These are phyloP conservation scores for Phrynocephalus vlangalii DNA, from an alignment of 2,797 vertebrate genomes.

Conservation along the genomic window DNA sequence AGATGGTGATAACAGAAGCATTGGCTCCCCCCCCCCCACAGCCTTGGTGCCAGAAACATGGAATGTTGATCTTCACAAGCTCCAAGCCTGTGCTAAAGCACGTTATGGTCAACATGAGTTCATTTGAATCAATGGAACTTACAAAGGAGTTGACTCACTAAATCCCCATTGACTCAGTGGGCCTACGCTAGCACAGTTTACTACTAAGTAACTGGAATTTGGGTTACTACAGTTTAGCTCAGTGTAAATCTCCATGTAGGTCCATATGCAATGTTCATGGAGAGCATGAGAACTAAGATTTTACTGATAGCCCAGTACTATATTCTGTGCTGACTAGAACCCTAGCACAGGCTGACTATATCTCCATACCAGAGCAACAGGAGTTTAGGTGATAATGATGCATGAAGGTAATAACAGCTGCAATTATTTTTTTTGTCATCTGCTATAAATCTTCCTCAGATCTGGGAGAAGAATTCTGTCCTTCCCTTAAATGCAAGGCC, in stretches of 20 bases:
- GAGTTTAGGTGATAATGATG: slow-evolving; percentile 1
- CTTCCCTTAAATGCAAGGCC: background rate
- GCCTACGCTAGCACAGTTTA: too few species aligned
- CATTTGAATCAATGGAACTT: too few species aligned
- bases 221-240: too few species aligned
- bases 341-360: background rate
- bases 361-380: background rate
- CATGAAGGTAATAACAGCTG: background rate
- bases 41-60: background rate
- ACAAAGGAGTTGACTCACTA: too few species aligned
- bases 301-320: background rate
- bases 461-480: background rate
- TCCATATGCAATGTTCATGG: too few species aligned
- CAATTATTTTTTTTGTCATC: slow-evolving; percentile 32
- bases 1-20: background rate
- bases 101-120: too few species aligned
- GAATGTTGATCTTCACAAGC: background rate
- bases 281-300: too few species aligned
- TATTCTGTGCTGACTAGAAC: background rate
- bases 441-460: background rate
- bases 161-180: too few species aligned
- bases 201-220: too few species aligned
- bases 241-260: too few species aligned
- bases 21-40: too few species aligned
- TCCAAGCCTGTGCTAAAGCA: background rate